phyloP scores from a whole-genome alignment of 2,113 vertebrate species.

The Catagonus wagneri region DNA sequence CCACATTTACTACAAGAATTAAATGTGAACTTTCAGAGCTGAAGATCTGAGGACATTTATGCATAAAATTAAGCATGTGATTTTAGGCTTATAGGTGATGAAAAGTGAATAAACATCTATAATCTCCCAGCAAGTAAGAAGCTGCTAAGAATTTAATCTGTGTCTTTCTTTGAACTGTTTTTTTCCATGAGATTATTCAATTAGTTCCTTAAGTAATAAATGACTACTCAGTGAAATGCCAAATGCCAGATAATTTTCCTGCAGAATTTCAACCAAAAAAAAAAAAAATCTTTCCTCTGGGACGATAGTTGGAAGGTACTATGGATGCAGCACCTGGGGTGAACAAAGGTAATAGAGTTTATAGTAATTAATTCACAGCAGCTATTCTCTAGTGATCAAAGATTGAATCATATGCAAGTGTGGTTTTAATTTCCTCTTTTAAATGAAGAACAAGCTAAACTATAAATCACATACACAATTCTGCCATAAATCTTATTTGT shows the following conservation, averaged over 20 bases:
- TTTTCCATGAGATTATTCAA: conserved; percentile 1
- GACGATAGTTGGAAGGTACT: conserved; percentile 39
- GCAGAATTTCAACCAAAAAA: conserved; percentile 2
- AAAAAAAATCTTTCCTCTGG: background rate
- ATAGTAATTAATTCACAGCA: conserved; percentile 79
- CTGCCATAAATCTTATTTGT: conserved; percentile 75
- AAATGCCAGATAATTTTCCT: conserved; percentile 37
- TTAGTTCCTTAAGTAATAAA: conserved; percentile 29
- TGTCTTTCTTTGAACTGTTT: background rate
- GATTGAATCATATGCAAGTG: conserved; percentile 79
- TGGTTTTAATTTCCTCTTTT: conserved; percentile 85
- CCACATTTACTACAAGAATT: background rate
- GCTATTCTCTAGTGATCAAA: conserved; percentile 82
- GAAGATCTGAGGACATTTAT: background rate
- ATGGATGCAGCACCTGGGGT: conserved; percentile 69
- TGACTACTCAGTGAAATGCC: background rate
- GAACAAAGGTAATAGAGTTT: conserved; percentile 66
- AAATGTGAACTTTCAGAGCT: background rate
- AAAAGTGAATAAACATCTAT: background rate
- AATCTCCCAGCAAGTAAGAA: background rate
- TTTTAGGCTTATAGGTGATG: background rate
- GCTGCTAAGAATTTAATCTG: conserved; percentile 22
- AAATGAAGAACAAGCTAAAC: conserved; percentile 81
- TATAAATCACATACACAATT: conserved; percentile 78
- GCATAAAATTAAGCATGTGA: background rate